Evolutionary conservation across 2,888 invertebrate genomes (phyloP), one percentile per base, ranked within the genome.

Genomic region (Agonopterix alstromeriana): DNA sequence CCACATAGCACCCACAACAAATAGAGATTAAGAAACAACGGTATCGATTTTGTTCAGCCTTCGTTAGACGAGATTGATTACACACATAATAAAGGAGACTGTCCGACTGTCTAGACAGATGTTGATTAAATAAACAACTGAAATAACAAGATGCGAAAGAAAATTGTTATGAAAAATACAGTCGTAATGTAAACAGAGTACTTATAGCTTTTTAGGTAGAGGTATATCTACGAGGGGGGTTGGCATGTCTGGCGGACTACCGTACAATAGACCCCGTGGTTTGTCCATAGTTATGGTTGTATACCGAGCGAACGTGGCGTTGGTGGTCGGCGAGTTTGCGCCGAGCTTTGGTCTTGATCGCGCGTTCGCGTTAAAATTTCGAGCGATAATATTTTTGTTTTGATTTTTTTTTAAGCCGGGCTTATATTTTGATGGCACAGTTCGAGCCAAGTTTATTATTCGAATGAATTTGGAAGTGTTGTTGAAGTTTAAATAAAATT

Each of bases 331-430:
- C 79, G 87, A 88, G 87, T 88, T 80, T 76, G 70, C 76, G 74
- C 63, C 77, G 75, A 76, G 84, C 87, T 74, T 76, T 77, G 68
- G 83, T 68, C 75, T 75, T 73, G 87, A 78, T 73, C 85, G 85
- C 83, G 83, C 87, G 87, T 75, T 80, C 65, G 73, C 72, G 70
- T 73, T 74, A 60, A 51, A 70, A 76, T 64, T 74, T 69, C 56
- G 64, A 74, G 69, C 71, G 65, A 61, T 56, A 58, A 63, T 63
- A 53, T 53, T 53, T 53, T 45, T 53, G 55, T 55, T 60, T 60
- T 45, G 27, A 5, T 5, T 27, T 27, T 27, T 14, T 27, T 27
- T 27, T 1, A 27, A 27, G 27, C 27, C 27, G 7, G 27, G 5
- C 17, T 2, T 2, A 2, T 17, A 17, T 17, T 14, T 14, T 14